Percentiles rank a stretch among this genome's conserved stretches.
These are phyloP conservation scores for Ammospiza nelsoni DNA, from an alignment of 2,113 vertebrate species.

Conservation along the genomic window DNA sequence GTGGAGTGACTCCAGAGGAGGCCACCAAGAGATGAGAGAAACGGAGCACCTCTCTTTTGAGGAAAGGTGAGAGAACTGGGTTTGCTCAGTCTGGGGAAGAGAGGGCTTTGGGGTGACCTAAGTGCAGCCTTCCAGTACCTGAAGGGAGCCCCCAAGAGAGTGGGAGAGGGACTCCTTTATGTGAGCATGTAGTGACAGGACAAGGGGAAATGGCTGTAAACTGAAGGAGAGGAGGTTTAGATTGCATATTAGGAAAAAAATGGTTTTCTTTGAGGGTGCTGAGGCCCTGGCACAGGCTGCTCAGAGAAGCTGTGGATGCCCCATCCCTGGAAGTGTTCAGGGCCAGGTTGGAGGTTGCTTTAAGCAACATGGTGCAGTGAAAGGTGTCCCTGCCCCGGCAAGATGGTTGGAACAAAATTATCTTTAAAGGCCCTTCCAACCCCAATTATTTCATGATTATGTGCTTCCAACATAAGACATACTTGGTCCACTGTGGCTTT, in stretches of 20 bases:
- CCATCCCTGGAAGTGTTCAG: not conserved
- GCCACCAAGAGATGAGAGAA: rapidly evolving
- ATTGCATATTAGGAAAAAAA: not conserved
- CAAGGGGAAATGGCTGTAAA: not conserved
- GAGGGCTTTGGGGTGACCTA: not conserved
- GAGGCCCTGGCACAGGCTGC: not conserved
- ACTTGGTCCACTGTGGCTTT: not conserved
- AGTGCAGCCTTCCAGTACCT: not conserved
- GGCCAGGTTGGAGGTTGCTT: rapidly evolving
- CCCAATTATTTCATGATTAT: not conserved
- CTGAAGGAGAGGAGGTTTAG: not conserved
- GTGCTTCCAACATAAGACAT: not conserved
- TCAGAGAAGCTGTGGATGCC: not conserved
- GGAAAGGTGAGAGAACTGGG: not conserved
- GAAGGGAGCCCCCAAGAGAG: not conserved
- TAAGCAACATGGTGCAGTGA: not conserved
- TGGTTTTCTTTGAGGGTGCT: not conserved
- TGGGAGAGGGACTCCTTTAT: not conserved
- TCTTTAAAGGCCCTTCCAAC: not conserved
- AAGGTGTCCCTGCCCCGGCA: not conserved
- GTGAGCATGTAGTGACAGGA: not conserved
- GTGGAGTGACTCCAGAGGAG: not conserved
- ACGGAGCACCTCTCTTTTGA: not conserved
- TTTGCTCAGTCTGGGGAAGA: not conserved
- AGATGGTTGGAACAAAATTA: rapidly evolving